Evolutionary conservation across 2,113 vertebrate species (phyloP).

Genomic region (Gallinago media): DNA sequence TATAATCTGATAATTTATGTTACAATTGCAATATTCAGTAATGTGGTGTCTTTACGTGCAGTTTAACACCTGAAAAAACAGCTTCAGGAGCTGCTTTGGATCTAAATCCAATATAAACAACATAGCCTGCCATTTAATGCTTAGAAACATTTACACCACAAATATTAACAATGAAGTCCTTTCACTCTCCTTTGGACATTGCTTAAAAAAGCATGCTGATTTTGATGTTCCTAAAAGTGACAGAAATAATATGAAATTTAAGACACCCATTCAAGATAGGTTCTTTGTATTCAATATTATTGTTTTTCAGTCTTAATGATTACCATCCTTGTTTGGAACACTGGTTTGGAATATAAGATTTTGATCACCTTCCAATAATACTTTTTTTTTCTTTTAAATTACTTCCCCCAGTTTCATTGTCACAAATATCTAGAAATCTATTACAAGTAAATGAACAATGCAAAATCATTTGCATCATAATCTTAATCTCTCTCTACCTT

Average conservation of each 20-base stretch:
- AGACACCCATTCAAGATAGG: neutral
- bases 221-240: neutral
- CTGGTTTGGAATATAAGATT: neutral
- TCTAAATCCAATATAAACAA: conserved; percentile 54
- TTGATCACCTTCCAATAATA: neutral
- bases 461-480: neutral
- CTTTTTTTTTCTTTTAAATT: neutral
- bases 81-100: conserved; percentile 43
- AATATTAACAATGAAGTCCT: conserved; percentile 45
- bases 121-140: conserved; percentile 21
- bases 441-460: neutral
- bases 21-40: conserved; percentile 16
- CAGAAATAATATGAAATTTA: neutral
- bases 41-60: neutral
- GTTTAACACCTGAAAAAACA: conserved; percentile 66
- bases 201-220: neutral
- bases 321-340: neutral
- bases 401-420: neutral
- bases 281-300: neutral
- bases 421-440: neutral
- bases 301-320: neutral
- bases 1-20: neutral
- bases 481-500: neutral
- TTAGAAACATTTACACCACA: conserved; percentile 31
- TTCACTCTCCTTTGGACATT: neutral